A percentile compares a stretch with the other conserved stretches of the same genome.
Conservation (phyloP, 1,140 invertebrate genomes). For the Papilio dardanus region DNA sequence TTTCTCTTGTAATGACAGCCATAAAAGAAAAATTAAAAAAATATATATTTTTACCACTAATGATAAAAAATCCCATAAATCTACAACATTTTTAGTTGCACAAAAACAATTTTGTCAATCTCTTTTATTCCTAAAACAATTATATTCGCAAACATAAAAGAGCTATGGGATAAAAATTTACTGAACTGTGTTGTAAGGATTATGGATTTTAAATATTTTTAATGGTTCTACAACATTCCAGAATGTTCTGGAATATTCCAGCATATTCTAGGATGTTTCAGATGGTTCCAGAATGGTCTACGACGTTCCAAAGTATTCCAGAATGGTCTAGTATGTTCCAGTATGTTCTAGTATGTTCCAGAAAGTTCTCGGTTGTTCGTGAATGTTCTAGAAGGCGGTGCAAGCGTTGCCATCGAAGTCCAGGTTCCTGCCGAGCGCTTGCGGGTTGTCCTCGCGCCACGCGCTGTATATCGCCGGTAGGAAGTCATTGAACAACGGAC, state of each 20-base stretch:
- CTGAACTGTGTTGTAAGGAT: background rate
- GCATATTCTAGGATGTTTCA: background rate
- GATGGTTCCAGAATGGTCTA: background rate
- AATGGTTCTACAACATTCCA: background rate
- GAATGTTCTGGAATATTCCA: background rate
- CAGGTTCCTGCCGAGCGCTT: slow-evolving; percentile 51
- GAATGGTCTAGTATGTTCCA: background rate
- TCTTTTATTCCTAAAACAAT: too few species aligned
- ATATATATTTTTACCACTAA: too few species aligned
- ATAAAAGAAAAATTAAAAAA: too few species aligned
- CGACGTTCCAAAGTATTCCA: background rate
- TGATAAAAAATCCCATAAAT: too few species aligned
- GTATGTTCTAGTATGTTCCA: background rate
- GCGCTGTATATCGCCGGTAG: slow-evolving; percentile 69
- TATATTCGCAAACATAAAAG: background rate
- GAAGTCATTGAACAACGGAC: slow-evolving; percentile 73
- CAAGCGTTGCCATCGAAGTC: slow-evolving; percentile 75
- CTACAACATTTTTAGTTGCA: background rate
- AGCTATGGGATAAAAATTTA: background rate
- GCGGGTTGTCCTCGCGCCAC: slow-evolving; percentile 55
- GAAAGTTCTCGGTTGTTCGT: background rate
- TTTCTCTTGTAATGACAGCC: too few species aligned
- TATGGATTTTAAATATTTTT: background rate
- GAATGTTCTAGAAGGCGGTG: slow-evolving; percentile 61
- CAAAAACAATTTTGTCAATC: background rate